These are phyloP conservation scores for Gulo gulo DNA, from an alignment of 2,113 vertebrate genomes.

Conservation along the genomic window DNA sequence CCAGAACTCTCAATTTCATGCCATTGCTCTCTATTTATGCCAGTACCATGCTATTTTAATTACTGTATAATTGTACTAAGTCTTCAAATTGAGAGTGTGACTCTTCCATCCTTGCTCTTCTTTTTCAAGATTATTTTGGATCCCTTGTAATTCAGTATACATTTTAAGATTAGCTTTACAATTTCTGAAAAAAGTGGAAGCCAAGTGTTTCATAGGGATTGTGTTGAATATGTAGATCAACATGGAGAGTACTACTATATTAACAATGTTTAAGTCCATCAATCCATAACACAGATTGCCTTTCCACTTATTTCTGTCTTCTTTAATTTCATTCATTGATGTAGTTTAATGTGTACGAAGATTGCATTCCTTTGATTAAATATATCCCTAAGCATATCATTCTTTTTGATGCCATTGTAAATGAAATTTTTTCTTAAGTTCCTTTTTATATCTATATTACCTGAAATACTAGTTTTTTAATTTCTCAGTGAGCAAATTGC, in stretches of 20 bases:
- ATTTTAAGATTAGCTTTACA: not conserved
- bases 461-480: not conserved
- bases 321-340: not conserved
- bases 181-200: not conserved
- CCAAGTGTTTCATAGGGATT: not conserved
- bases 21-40: not conserved
- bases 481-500: not conserved
- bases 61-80: too few relatives aligned
- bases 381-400: not conserved
- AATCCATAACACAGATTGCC: not conserved
- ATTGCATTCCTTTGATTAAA: not conserved
- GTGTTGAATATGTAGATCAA: not conserved
- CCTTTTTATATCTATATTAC: not conserved
- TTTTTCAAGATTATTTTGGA: not conserved
- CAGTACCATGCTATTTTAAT: too few relatives aligned
- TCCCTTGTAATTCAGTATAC: not conserved
- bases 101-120: too few relatives aligned
- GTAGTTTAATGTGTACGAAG: not conserved
- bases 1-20: not conserved
- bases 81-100: too few relatives aligned
- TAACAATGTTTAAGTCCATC: not conserved
- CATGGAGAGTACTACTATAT: too few relatives aligned
- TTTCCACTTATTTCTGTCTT: not conserved
- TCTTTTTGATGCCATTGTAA: not conserved
- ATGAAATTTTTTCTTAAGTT: not conserved